Evolutionary conservation across 1,140 invertebrate species (phyloP), one percentile per base, ranked within the genome.

Genomic region (Mamestra configurata): DNA sequence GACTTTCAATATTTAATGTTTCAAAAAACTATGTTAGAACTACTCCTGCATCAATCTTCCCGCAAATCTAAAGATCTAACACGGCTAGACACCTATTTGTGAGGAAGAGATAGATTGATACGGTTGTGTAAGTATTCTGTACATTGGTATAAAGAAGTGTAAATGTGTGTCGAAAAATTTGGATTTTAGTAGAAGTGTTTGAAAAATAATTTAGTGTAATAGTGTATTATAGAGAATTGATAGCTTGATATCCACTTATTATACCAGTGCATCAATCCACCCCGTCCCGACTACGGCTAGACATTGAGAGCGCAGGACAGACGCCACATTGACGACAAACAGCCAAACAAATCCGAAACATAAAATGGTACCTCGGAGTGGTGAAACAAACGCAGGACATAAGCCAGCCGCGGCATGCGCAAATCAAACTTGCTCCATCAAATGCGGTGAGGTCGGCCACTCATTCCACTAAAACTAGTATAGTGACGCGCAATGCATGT

Each of bases 391-490:
- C 93, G 91, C 88, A 86, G 92, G 89, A 93, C 89, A 92, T 87
- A 93, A 94, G 90, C 88, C 90, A 93, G 90, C 86, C 88, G 88
- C 86, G 86, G 85, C 93, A 95, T 95, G 93, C 93, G 91, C 92
- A 93, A 95, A 92, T 90, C 88, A 94, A 88, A 93, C 84, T 89
- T 92, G 91, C 89, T 92, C 92, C 92, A 93, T 90, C 89, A 79
- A 93, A 92, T 95, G 93, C 92, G 91, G 92, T 93, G 92, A 92
- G 81, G 89, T 92, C 92, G 92, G 92, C 90, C 93, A 92, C 92
- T 91, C 92, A 95, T 94, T 93, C 92, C 90, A 93, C 92, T 95
- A 94, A 92, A 91, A 91, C 92, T 92, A 93, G 80, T 80, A 85
- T 86, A 77, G 86, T 90, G 85, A 87, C 87, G 85, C 86, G 85